These are phyloP conservation scores for Vidua macroura DNA, from an alignment of 2,113 vertebrate genomes.

Conservation along the genomic window DNA sequence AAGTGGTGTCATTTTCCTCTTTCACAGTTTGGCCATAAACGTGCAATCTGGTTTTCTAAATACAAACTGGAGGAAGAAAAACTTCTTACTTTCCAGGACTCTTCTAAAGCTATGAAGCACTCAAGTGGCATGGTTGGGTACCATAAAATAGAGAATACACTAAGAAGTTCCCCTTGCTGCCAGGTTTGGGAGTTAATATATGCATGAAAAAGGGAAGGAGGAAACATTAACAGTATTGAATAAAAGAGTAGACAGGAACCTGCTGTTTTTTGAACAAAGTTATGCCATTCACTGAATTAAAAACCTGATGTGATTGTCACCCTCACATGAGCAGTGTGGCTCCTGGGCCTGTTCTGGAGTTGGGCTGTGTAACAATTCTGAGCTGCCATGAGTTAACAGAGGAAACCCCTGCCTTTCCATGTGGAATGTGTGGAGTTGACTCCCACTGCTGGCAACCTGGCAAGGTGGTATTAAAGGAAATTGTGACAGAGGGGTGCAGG, in stretches of 20 bases:
- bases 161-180: not conserved
- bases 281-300: not conserved
- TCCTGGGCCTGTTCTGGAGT: not conserved
- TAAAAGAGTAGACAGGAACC: not conserved
- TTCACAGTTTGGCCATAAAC: not conserved
- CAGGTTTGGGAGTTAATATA: not conserved
- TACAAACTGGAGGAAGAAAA: not conserved
- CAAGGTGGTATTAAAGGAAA: not conserved
- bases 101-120: not conserved
- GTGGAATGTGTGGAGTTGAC: not conserved
- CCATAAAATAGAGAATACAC: not conserved
- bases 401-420: not conserved
- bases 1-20: not conserved
- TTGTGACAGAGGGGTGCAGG: not conserved
- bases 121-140: not conserved
- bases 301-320: not conserved
- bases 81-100: not conserved
- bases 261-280: not conserved
- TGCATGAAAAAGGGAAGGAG: not conserved
- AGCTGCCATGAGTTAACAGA: not conserved
- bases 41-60: not conserved
- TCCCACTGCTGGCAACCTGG: not conserved
- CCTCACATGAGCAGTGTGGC: not conserved
- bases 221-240: not conserved
- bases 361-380: fast-evolving